Conservation (phyloP, 2,113 vertebrate genomes). For the Glaucidium brasilianum region DNA sequence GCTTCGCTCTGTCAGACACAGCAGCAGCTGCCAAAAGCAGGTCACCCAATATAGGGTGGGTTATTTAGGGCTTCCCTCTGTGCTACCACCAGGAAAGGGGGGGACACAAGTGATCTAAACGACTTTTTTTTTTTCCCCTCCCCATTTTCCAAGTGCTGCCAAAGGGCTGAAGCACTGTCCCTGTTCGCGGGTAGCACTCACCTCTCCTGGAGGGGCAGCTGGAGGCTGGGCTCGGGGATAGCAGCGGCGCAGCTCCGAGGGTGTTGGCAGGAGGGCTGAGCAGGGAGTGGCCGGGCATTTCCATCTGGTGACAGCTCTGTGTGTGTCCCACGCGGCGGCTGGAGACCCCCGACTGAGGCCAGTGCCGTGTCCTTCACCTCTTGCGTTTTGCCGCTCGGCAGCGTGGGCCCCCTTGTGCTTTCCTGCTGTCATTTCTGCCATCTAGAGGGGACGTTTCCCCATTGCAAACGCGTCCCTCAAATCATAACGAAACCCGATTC, state of each 20-base stretch:
- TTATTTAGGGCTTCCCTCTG: background rate
- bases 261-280: background rate
- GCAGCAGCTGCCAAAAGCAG: background rate
- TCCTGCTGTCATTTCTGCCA: slow-evolving; percentile 9
- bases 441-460: slow-evolving; percentile 21
- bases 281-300: background rate
- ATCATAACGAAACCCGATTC: fast-evolving
- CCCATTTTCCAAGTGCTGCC: background rate
- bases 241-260: background rate
- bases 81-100: fast-evolving
- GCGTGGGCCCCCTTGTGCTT: background rate
- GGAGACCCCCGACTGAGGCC: background rate
- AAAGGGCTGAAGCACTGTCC: fast-evolving
- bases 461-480: background rate
- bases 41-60: fast-evolving
- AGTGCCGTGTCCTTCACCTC: background rate
- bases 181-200: background rate
- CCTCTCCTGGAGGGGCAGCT: background rate
- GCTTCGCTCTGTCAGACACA: fast-evolving
- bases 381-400: fast-evolving
- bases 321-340: background rate
- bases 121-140: fast-evolving
- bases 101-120: fast-evolving
- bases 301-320: background rate
- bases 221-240: background rate